A percentile compares a stretch with the other conserved stretches of the same genome.
These are phyloP conservation scores for Athalia rosae DNA, from an alignment of 2,888 invertebrate genomes.

Conservation along the genomic window DNA sequence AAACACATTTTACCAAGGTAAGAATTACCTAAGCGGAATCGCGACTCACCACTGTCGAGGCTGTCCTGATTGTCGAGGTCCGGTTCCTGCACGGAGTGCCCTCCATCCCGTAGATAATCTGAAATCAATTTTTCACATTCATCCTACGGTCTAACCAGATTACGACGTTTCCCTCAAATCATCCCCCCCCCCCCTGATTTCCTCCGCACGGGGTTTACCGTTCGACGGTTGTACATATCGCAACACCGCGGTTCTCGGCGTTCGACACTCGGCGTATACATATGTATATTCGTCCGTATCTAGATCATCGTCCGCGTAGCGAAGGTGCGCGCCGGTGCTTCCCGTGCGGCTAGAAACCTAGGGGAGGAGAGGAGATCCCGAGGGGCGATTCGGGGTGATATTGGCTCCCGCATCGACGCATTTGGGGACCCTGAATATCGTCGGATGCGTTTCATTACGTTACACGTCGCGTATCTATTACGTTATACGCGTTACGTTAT, in stretches of 20 bases:
- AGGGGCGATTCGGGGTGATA: slow-evolving; percentile 52
- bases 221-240: background rate
- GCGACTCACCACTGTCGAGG: slow-evolving; percentile 66
- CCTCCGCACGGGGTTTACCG: background rate
- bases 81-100: slow-evolving; percentile 59
- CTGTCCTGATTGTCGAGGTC: slow-evolving; percentile 68
- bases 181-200: no score
- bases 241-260: background rate
- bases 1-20: no score
- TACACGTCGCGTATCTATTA: background rate
- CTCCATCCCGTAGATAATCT: slow-evolving; percentile 61
- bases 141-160: background rate
- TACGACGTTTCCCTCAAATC: no score
- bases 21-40: background rate
- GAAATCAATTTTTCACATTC: slow-evolving; percentile 48
- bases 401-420: slow-evolving; percentile 52
- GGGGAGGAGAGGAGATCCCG: slow-evolving; percentile 17
- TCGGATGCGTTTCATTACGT: slow-evolving; percentile 15
- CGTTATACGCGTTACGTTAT: slow-evolving; percentile 16
- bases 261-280: slow-evolving; percentile 6
- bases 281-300: background rate
- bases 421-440: slow-evolving; percentile 42
- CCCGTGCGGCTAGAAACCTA: slow-evolving; percentile 16
- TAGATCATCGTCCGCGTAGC: slow-evolving; percentile 7
- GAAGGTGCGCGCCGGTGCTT: slow-evolving; percentile 36